Evolutionary conservation across 1,140 invertebrate species (phyloP).

Genomic region (Camponotus vicinus): DNA sequence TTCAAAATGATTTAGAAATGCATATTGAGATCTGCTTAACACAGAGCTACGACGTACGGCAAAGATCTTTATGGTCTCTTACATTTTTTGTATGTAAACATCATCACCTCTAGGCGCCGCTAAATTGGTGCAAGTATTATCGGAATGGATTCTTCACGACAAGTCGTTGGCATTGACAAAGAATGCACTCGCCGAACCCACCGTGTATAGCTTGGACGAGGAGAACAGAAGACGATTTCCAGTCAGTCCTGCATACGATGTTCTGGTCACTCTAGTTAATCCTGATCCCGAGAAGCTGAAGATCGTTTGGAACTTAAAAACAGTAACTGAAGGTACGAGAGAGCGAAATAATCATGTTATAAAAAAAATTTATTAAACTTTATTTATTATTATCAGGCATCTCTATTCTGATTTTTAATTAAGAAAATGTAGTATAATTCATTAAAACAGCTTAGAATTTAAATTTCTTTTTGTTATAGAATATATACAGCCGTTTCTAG

Average conservation of each 20-base stretch:
- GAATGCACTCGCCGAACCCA: conserved; percentile 83
- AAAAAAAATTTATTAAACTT: background rate
- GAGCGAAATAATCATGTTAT: background rate
- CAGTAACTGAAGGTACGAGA: conserved; percentile 87
- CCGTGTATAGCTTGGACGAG: conserved; percentile 81
- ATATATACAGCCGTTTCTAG: conserved; percentile 91
- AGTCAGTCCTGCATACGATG: conserved; percentile 89
- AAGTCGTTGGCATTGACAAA: conserved; percentile 81
- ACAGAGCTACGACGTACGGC: background rate
- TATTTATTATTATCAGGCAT: background rate
- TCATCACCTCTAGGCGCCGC: conserved; percentile 69
- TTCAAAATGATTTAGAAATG: background rate
- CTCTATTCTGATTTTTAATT: background rate
- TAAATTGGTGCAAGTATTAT: conserved; percentile 80
- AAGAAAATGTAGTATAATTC: background rate
- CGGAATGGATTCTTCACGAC: conserved; percentile 83
- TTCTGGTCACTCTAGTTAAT: conserved; percentile 92
- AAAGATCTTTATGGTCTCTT: background rate
- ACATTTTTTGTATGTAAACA: conserved; percentile 5
- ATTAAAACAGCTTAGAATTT: background rate
- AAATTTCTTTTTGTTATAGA: conserved; percentile 86
- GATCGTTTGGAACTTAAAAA: conserved; percentile 90
- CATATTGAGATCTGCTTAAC: background rate
- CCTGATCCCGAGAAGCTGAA: conserved; percentile 91
- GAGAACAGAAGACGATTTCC: conserved; percentile 85